Evolutionary conservation across 2,797 vertebrate genomes (phyloP), one percentile per base, ranked within the genome.

Genomic region (Echiichthys vipera): DNA sequence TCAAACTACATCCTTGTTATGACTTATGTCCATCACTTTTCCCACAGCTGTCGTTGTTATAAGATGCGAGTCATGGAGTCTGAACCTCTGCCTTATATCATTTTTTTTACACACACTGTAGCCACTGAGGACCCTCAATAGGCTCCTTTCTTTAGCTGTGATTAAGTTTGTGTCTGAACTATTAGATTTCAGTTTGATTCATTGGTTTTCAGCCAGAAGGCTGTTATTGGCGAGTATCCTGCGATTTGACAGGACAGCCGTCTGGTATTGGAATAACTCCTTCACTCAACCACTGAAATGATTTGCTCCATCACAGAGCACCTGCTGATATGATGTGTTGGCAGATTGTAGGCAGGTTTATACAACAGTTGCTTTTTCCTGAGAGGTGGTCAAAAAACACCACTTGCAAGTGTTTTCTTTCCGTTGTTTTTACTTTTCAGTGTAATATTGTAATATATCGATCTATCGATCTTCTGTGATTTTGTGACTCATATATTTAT

Each of bases 111-210:
- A 74, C 56, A 42, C 3, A 1, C 69, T 43, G 3, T 10, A 43
- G 57, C 56, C 42, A 29, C 70, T 18, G 68, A 65, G 61, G 58
- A 63, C 71, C 47, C 63, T 79, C 77, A 30, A 17, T 50, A 57
- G 72, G 30, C 54, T 57, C 59, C 42, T 59, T 80, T 81, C 66
- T 80, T 68, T 56, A 63, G 64, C 71, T 67, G 61, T 80, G 74
- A 90, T 91, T 85, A 51, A 9, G 72, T 89, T 92, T 86, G 63
- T 70, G 74, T 83, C 37, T 65, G 57, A 87, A 65, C 47, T 84
- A 84, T 89, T 91, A 85, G 79, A 90, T 91, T 78, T 57, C 36
- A 55, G 50, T 83, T 78, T 68, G 76, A 82, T 74, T 78, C 79
- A 77, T 61, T 53, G 78, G 78, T 89, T 78, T 81, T 27, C 50